phyloP scores from a whole-genome alignment of 2,113 vertebrate genomes.

The Phalacrocorax aristotelis region DNA sequence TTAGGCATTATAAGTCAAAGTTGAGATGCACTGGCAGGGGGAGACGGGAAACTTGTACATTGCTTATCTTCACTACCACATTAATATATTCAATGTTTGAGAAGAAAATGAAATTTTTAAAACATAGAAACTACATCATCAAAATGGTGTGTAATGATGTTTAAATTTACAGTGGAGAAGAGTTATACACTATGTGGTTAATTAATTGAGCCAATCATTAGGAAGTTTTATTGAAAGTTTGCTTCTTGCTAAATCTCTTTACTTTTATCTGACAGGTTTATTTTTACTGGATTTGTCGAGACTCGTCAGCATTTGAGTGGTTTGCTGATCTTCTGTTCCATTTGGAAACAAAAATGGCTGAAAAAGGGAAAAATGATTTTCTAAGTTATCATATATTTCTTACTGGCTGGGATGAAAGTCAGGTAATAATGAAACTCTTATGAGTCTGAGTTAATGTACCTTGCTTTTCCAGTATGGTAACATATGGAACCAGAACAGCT shows the following conservation, averaged over 20 bases:
- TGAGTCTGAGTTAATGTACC: slow-evolving; percentile 43
- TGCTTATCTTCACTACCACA: not conserved
- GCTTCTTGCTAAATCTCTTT: slow-evolving; percentile 1
- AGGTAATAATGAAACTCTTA: slow-evolving; percentile 73
- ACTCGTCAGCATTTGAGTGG: slow-evolving; percentile 81
- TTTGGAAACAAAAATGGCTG: slow-evolving; percentile 77
- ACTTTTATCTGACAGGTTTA: slow-evolving; percentile 78
- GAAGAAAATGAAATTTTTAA: slow-evolving; percentile 26
- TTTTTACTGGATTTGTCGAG: slow-evolving; percentile 85
- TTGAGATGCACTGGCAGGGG: not conserved
- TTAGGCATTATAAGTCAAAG: not conserved
- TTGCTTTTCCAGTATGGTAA: slow-evolving; percentile 55
- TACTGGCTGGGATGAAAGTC: slow-evolving; percentile 81
- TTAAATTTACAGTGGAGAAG: not conserved
- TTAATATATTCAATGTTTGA: slow-evolving; percentile 31
- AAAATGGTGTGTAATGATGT: not conserved
- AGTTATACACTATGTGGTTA: not conserved
- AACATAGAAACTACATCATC: not conserved
- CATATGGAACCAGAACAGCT: slow-evolving; percentile 22
- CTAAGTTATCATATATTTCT: slow-evolving; percentile 83
- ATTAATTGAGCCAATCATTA: not conserved
- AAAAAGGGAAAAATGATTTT: slow-evolving; percentile 72
- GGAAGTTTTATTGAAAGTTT: slow-evolving; percentile 18
- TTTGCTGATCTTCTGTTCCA: slow-evolving; percentile 80
- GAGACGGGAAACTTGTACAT: not conserved